These are phyloP conservation scores for Ptilodon capucinus DNA, from an alignment of 2,888 invertebrate genomes.

Conservation along the genomic window DNA sequence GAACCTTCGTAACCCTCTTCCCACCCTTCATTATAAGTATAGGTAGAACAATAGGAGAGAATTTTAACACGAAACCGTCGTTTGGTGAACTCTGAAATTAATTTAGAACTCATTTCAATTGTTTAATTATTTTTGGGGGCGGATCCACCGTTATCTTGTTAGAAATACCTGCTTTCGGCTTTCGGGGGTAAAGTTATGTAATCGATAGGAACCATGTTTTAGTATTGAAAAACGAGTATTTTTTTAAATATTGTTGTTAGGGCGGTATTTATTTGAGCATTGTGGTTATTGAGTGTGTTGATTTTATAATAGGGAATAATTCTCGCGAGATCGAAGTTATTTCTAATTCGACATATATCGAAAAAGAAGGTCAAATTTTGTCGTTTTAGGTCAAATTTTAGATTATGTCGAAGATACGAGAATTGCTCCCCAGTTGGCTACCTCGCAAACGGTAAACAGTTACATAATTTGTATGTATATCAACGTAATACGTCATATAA, in stretches of 20 bases:
- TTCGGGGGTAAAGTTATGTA: slow-evolving; percentile 13
- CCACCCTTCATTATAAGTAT: slow-evolving; percentile 3
- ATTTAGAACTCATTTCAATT: slow-evolving; percentile 45
- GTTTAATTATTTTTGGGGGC: slow-evolving; percentile 35
- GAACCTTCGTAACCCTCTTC: background rate
- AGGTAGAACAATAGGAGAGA: slow-evolving; percentile 11
- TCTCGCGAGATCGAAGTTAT: no score
- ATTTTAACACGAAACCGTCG: slow-evolving; percentile 22
- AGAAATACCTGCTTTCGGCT: slow-evolving; percentile 20
- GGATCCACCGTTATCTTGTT: slow-evolving; percentile 25
- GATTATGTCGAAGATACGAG: no score
- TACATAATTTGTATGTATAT: background rate
- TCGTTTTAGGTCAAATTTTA: no score
- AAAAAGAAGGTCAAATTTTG: no score
- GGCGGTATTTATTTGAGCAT: no score
- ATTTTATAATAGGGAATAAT: no score
- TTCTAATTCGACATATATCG: no score
- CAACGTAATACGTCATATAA: background rate
- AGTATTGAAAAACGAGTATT: background rate
- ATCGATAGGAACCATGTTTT: slow-evolving; percentile 1
- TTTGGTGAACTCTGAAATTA: slow-evolving; percentile 39
- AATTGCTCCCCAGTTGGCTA: slow-evolving; percentile 6
- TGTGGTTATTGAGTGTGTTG: no score
- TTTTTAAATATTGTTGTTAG: no score
- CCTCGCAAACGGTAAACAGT: slow-evolving; percentile 8